These are phyloP conservation scores for Oreocharis arfaki DNA, from an alignment of 2,113 vertebrate species.

Conservation along the genomic window DNA sequence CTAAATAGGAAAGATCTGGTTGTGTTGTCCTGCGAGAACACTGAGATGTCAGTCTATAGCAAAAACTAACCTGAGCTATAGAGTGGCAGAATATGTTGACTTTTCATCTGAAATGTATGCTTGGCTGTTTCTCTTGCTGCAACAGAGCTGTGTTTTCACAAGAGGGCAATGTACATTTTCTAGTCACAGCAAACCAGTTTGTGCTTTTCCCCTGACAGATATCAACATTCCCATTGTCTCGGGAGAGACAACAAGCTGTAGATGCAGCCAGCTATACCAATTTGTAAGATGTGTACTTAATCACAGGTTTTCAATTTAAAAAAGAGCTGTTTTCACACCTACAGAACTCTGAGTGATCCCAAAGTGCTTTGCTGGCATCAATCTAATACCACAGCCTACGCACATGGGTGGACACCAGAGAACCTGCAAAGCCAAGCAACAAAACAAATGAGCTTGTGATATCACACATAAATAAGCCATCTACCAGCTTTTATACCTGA, in stretches of 20 bases:
- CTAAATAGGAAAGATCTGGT: background rate
- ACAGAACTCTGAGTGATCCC: background rate
- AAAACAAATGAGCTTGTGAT: background rate
- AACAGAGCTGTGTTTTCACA: background rate
- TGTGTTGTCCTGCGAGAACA: background rate
- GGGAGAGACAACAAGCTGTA: background rate
- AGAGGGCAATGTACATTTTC: background rate
- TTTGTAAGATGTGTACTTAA: constrained; percentile 6
- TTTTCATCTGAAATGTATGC: background rate
- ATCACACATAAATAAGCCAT: background rate
- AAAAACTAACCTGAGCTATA: background rate
- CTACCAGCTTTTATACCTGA: background rate
- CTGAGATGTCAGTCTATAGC: background rate
- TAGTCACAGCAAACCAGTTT: background rate
- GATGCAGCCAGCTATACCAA: background rate
- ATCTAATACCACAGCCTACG: background rate
- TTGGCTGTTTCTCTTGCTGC: background rate
- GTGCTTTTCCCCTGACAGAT: background rate
- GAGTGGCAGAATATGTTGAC: background rate
- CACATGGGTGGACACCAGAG: background rate
- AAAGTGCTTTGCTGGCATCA: background rate
- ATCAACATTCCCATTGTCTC: background rate
- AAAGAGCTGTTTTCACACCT: constrained; percentile 9
- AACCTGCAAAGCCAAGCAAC: background rate
- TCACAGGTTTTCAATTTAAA: background rate